Percentiles rank a stretch among this genome's conserved stretches.
Conservation (phyloP, 1,140 invertebrate genomes). For the Antheraea mylitta region DNA sequence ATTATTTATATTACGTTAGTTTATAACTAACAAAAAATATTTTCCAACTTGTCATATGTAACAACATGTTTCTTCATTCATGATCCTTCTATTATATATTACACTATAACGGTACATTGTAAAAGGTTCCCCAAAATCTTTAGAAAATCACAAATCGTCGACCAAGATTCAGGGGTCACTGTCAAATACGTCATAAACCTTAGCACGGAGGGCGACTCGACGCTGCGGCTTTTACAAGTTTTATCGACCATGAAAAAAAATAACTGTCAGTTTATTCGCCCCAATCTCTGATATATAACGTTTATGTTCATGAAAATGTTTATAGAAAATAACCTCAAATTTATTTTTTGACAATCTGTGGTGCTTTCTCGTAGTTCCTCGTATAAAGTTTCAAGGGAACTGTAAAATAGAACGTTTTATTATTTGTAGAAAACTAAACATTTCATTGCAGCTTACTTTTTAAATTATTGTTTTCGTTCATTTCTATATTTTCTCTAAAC, state of each 20-base stretch:
- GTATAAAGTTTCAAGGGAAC: no score
- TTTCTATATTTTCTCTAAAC: no score
- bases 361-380: no score
- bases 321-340: no score
- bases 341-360: no score
- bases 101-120: not conserved
- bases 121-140: slow-evolving; percentile 1
- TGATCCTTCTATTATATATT: not conserved
- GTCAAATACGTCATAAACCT: slow-evolving; percentile 33
- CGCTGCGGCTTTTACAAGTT: slow-evolving; percentile 9
- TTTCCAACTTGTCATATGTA: no score
- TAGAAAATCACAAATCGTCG: slow-evolving; percentile 18
- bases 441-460: no score
- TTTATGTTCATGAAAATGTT: not conserved
- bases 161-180: slow-evolving; percentile 39
- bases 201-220: slow-evolving; percentile 9
- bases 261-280: slow-evolving; percentile 17
- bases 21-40: no score
- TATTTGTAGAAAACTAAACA: no score
- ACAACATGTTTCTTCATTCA: not conserved
- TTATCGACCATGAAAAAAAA: slow-evolving; percentile 25
- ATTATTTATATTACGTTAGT: no score
- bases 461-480: no score
- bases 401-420: no score
- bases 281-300: not conserved